A percentile compares a stretch with the other conserved stretches of the same genome.
These are phyloP conservation scores for Erebia aethiops DNA, from an alignment of 2,888 invertebrate species.

Conservation along the genomic window DNA sequence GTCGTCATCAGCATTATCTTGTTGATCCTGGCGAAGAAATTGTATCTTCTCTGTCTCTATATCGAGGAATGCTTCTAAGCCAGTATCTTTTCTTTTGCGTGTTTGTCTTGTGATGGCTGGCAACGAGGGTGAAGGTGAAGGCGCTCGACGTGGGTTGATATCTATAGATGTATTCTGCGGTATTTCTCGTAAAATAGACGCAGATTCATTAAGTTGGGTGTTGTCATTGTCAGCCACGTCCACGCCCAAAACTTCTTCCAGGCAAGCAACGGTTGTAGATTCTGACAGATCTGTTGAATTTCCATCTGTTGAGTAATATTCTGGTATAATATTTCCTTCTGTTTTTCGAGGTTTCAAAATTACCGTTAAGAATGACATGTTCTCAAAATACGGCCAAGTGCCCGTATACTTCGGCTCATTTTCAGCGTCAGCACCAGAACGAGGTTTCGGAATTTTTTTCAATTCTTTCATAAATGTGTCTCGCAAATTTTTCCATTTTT, in stretches of 20 bases:
- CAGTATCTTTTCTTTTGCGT: conserved; percentile 43
- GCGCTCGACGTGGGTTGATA: conserved; percentile 33
- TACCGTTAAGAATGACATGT: conserved; percentile 42
- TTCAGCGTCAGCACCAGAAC: conserved; percentile 42
- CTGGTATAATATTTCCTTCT: conserved; percentile 38
- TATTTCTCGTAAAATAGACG: conserved; percentile 34
- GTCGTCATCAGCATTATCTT: conserved; percentile 41
- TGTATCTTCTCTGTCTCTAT: conserved; percentile 40
- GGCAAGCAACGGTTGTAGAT: conserved; percentile 33
- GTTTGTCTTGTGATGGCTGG: conserved; percentile 45
- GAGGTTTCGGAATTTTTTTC: conserved; percentile 42
- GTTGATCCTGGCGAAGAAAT: conserved; percentile 42
- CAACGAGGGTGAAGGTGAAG: conserved; percentile 43
- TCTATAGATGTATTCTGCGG: conserved; percentile 35
- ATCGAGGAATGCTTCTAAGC: conserved; percentile 42
- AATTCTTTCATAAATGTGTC: conserved; percentile 42
- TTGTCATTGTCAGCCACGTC: conserved; percentile 32
- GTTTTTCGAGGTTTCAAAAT: conserved; percentile 42
- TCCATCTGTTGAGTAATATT: conserved; percentile 23
- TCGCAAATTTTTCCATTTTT: conserved; percentile 45
- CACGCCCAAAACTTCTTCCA: conserved; percentile 30
- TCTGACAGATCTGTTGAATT: conserved; percentile 36
- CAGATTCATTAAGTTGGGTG: conserved; percentile 31
- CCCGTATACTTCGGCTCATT: conserved; percentile 26
- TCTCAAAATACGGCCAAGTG: conserved; percentile 43